phyloP scores from a whole-genome alignment of 2,113 vertebrate genomes.

The Xenus cinereus region DNA sequence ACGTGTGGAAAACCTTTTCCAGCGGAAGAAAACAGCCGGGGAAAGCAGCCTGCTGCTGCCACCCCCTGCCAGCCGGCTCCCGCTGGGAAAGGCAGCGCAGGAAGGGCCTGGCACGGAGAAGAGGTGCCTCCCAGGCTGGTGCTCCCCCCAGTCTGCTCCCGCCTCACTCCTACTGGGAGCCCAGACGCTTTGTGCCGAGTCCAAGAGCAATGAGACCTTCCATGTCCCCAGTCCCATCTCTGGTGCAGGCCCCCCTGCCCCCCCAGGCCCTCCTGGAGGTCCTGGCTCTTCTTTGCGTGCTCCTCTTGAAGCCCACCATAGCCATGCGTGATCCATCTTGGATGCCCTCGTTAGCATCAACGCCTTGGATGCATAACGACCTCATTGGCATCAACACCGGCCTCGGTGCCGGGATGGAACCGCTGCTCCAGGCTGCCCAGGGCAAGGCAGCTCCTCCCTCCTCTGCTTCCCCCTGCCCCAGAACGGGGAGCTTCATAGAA shows the following conservation, averaged over 20 bases:
- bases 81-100: neutral
- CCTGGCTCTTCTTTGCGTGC: neutral
- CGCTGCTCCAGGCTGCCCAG: neutral
- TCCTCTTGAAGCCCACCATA: neutral
- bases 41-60: neutral
- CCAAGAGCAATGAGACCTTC: neutral
- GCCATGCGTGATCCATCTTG: accelerated
- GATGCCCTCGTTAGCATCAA: neutral
- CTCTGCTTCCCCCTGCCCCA: neutral
- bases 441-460: neutral
- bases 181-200: accelerated
- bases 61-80: neutral
- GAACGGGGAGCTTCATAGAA: neutral
- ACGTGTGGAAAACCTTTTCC: neutral
- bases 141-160: neutral
- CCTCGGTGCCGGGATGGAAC: neutral
- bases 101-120: neutral
- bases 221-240: too few relatives aligned
- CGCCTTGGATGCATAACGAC: accelerated
- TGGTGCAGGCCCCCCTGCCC: neutral
- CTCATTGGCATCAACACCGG: neutral
- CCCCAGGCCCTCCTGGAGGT: neutral
- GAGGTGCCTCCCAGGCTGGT: neutral
- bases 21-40: neutral
- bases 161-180: neutral